phyloP scores from a whole-genome alignment of 2,797 vertebrate genomes.

The Tapera naevia region DNA sequence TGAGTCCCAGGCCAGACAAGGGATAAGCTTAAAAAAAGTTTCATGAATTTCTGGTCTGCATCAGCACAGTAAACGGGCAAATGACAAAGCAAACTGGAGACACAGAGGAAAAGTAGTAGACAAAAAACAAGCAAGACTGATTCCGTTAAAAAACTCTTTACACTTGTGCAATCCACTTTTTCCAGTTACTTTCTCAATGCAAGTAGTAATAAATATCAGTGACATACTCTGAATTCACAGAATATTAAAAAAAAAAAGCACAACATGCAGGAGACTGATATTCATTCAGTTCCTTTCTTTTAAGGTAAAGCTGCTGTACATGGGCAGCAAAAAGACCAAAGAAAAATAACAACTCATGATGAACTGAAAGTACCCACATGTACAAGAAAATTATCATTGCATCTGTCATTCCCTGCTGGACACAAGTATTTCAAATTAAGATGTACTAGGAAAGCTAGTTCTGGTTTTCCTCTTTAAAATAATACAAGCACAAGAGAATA shows the following conservation, averaged over 20 bases:
- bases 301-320: neutral
- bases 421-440: neutral
- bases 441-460: neutral
- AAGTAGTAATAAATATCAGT: neutral
- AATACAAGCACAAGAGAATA: neutral
- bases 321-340: neutral
- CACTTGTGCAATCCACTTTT: neutral
- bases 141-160: neutral
- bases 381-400: neutral
- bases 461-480: neutral
- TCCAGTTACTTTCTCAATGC: neutral
- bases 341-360: neutral
- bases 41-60: neutral
- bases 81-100: neutral
- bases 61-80: neutral
- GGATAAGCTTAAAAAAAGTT: neutral
- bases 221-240: neutral
- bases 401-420: neutral
- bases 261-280: neutral
- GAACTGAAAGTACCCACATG: neutral
- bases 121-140: neutral
- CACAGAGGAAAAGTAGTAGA: neutral
- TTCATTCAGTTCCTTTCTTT: neutral
- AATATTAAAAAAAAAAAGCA: conserved; percentile 1
- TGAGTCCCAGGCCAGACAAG: neutral